Evolutionary conservation across 2,113 vertebrate species (phyloP), one percentile per base, ranked within the genome.

Genomic region (Chlamydotis undulata): DNA sequence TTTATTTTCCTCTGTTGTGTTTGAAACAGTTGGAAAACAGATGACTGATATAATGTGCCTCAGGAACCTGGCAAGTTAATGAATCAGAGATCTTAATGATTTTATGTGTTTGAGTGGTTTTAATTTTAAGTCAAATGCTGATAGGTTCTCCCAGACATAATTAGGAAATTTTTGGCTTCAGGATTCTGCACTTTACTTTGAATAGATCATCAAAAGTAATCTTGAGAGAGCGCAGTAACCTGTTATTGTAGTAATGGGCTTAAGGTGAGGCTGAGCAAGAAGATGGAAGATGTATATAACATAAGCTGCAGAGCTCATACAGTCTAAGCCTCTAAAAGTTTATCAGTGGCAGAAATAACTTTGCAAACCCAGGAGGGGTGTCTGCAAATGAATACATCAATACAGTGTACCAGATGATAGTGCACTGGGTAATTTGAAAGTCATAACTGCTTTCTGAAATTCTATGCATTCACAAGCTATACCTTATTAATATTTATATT

Each of bases 401-500:
- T 56, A 67, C 29, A 39, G 55, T 6, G 5, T 55, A 56, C 33
- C 56, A 67, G 37, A 64, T 3, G 37, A 64, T 4, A 89, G 26
- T n/a, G 39, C 28, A 75, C 39, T 56, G 35, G 35, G 52, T 86
- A 93, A 92, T 86, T 78, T 88, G 75, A 94, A 94, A 93, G 85
- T 93, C 90, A 87, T 45, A 70, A 77, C 24, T 68, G 33, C 33
- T 59, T 80, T 83, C 55, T 82, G 53, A 79, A 83, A 73, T 74
- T 67, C 57, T 83, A 25, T 79, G 25, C 39, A n/a, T 70, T 89
- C 77, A 81, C 50, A 86, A 70, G 82, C 64, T 81, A 61, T 47
- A 74, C 35, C 35, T 93, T 75, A 94, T 95, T 92, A 93, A 94
- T 94, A 93, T 95, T 96, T 94, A 87, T 90, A 71, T 3, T 57